Base-by-base conservation (phyloP, 2,888 invertebrate genomes). In the Noctuana brunneofusca region DNA sequence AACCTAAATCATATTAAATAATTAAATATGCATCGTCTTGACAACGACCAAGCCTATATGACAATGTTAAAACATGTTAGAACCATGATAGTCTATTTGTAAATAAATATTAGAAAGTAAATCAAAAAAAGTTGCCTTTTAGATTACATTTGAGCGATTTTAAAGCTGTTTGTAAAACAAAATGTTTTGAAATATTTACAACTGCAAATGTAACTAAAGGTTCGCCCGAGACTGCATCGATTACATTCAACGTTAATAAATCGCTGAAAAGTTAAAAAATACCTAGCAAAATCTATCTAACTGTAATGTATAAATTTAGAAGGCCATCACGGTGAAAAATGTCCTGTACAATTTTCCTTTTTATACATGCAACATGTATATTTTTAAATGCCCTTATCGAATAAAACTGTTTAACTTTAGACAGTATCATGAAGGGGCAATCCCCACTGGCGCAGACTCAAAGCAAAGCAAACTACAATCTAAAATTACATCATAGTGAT, bases 1-100 rank as follows among this genome's bases (percentile, higher is more conserved):
- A 86, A 72, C 71, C 83, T 53, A 85, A 83, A 80, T 78, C 77
- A 78, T 81, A 79, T 83, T 85, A 83, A 84, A 84, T 83, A 87
- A 22, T 85, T 82, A 80, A 83, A 84, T 83, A 86, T 82, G 73
- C 72, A 77, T 79, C 80, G 81, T 81, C 78, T 76, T 82, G 84
- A 83, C 78, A 78, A 76, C 64, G 67, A 70, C 72, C 81, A 79
- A 75, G 66, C 71, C 74, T 83, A 81, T 73, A 71, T 71, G 70
- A 75, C 67, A 72, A 72, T 38, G 69, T 75, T 76, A 79, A 76
- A 78, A 77, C 73, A 72, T 75, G 74, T 81, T 82, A 81, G 78
- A 80, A 80, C 79, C 81, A 73, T 64, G 65, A 64, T 52, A 64
- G 49, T 58, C 41, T 50, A 35, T 50, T 22, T 56, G 55, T 67